A percentile compares a stretch with the other conserved stretches of the same genome.
Conservation (phyloP, 2,113 vertebrate species). For the Pelmatolapia mariae region DNA sequence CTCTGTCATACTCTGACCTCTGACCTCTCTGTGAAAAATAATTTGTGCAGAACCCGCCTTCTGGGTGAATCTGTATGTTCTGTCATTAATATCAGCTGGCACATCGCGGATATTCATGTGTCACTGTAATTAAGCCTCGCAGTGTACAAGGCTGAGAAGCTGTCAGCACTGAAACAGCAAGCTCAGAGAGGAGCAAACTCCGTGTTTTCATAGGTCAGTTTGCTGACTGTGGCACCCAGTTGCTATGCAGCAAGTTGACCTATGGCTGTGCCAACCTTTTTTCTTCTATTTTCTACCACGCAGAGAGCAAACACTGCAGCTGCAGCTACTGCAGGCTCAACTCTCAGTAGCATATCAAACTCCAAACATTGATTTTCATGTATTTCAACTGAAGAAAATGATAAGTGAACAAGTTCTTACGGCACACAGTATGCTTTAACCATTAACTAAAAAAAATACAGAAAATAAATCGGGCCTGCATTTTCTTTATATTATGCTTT, state of each 20-base stretch:
- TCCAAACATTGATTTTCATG: background rate
- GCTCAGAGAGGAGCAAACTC: constrained; percentile 12
- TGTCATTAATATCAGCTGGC: constrained; percentile 17
- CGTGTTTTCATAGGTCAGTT: constrained; percentile 58
- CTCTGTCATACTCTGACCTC: background rate
- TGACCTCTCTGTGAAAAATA: background rate
- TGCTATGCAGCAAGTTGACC: constrained; percentile 67
- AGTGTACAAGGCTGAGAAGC: constrained; percentile 9
- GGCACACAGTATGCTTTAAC: background rate
- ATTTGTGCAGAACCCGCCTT: background rate
- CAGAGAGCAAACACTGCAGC: background rate
- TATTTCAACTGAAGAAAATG: background rate
- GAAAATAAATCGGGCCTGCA: background rate
- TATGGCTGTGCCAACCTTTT: constrained; percentile 36
- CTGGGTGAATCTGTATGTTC: background rate
- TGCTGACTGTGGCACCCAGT: constrained; percentile 48
- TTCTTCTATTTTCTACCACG: constrained; percentile 24
- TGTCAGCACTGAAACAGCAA: constrained; percentile 22
- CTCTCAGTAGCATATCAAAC: background rate
- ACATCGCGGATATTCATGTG: constrained; percentile 21
- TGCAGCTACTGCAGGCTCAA: background rate
- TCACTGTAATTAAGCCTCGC: constrained; percentile 33
- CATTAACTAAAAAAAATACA: background rate
- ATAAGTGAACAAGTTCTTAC: background rate
- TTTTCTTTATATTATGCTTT: background rate